Conservation (phyloP, 2,113 vertebrate genomes). For the Paramisgurnus dabryanus region DNA sequence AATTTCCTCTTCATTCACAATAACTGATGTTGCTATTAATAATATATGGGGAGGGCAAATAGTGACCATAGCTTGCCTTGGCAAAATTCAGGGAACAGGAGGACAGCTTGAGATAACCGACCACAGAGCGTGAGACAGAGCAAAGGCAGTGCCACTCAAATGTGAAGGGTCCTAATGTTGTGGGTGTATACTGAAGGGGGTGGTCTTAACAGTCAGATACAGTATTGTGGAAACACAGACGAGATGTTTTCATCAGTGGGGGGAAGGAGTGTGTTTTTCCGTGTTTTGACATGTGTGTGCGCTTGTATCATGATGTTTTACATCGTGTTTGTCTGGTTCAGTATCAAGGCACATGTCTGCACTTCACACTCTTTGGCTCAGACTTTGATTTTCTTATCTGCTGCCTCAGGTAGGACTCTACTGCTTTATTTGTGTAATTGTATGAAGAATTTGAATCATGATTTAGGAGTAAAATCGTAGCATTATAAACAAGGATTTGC, state of each 20-base stretch:
- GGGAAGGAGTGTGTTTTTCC: constrained; percentile 29
- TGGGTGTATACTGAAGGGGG: constrained; percentile 9
- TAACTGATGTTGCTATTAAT: constrained; percentile 43
- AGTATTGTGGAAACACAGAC: constrained; percentile 19
- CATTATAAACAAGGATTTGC: not conserved
- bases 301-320: constrained; percentile 12
- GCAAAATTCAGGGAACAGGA: constrained; percentile 9
- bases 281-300: not conserved
- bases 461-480: too few relatives aligned
- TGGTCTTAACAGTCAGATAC: constrained; percentile 33
- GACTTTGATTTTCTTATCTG: not conserved
- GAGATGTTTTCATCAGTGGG: constrained; percentile 30
- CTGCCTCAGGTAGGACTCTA: constrained; percentile 38
- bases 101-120: constrained; percentile 54
- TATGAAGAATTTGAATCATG: not conserved
- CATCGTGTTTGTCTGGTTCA: constrained; percentile 18
- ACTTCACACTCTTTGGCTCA: constrained; percentile 1
- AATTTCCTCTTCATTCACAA: constrained; percentile 4
- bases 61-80: constrained; percentile 17
- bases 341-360: not conserved
- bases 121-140: constrained; percentile 27
- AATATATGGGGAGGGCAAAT: constrained; percentile 42
- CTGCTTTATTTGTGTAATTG: not conserved
- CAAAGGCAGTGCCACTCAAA: not conserved
- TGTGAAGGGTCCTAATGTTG: constrained; percentile 34